Percentiles rank a stretch among this genome's conserved stretches.
Conservation (phyloP, 2,797 vertebrate species). For the Silurus lanzhouensis region DNA sequence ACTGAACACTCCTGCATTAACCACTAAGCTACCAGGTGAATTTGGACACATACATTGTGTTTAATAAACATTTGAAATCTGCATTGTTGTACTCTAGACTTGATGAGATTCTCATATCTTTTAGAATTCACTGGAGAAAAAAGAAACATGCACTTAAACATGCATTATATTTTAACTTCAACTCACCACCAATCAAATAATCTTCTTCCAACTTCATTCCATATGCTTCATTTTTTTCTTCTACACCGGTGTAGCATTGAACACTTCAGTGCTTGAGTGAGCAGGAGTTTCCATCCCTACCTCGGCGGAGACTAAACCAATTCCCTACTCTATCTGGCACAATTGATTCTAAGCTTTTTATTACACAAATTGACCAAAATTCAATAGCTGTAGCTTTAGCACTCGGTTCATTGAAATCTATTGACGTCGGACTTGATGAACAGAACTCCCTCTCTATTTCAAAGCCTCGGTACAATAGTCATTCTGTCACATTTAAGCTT, state of each 20-base stretch:
- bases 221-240: not conserved
- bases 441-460: slow-evolving; percentile 23
- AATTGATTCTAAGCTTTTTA: slow-evolving; percentile 40
- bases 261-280: not conserved
- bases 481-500: slow-evolving; percentile 3
- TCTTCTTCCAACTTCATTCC: not conserved
- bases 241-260: not conserved
- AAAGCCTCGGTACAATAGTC: slow-evolving; percentile 19
- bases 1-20: no score
- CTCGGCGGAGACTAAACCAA: slow-evolving; percentile 14
- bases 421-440: slow-evolving; percentile 38
- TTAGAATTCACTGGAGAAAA: no score
- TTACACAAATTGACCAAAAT: slow-evolving; percentile 48
- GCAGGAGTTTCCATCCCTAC: not conserved
- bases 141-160: not conserved
- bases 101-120: no score
- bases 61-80: no score
- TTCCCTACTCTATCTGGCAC: not conserved
- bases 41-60: no score
- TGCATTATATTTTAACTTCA: not conserved
- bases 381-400: slow-evolving; percentile 41
- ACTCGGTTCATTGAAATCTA: slow-evolving; percentile 42
- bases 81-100: no score
- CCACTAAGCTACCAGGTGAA: no score
- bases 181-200: not conserved